These are phyloP conservation scores for Hyperoplus lanceolatus DNA, from an alignment of 2,797 vertebrate genomes.

Conservation along the genomic window DNA sequence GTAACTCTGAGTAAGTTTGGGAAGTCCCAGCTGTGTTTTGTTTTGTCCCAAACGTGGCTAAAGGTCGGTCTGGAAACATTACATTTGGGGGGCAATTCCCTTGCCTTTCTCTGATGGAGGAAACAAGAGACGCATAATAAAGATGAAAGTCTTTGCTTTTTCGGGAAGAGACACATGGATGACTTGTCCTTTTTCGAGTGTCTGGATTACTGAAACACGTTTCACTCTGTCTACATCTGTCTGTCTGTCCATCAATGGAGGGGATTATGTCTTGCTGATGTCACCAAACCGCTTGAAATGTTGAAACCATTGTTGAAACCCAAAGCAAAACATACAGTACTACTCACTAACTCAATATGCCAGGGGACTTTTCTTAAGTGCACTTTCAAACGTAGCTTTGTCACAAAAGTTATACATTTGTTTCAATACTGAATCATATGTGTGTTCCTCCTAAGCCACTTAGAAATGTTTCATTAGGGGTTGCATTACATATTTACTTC, in stretches of 20 bases:
- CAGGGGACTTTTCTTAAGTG: conserved; percentile 70
- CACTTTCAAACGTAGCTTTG: conserved; percentile 52
- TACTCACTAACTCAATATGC: conserved; percentile 53
- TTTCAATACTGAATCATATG: conserved; percentile 44
- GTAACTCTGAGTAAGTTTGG: conserved; percentile 64
- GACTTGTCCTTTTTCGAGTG: conserved; percentile 42
- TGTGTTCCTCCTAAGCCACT: conserved; percentile 48
- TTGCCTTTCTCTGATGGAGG: conserved; percentile 47
- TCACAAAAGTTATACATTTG: conserved; percentile 30
- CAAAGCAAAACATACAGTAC: conserved; percentile 44
- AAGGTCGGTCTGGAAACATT: conserved; percentile 51
- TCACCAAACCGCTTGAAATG: conserved; percentile 59
- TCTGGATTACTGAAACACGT: conserved; percentile 34
- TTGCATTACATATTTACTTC: conserved; percentile 56
- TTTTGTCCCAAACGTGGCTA: conserved; percentile 40
- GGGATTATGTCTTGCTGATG: conserved; percentile 58
- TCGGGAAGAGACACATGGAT: conserved; percentile 38
- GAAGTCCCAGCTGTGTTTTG: conserved; percentile 64
- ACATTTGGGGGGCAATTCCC: conserved; percentile 49
- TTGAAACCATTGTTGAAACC: conserved; percentile 47
- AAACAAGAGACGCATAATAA: conserved; percentile 42
- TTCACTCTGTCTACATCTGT: conserved; percentile 31
- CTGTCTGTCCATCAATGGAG: conserved; percentile 38
- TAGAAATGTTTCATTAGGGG: conserved; percentile 40
- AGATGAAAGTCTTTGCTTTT: conserved; percentile 32